Base-by-base conservation (phyloP, 2,888 invertebrate species). In the Caenorhabditis virilis region DNA sequence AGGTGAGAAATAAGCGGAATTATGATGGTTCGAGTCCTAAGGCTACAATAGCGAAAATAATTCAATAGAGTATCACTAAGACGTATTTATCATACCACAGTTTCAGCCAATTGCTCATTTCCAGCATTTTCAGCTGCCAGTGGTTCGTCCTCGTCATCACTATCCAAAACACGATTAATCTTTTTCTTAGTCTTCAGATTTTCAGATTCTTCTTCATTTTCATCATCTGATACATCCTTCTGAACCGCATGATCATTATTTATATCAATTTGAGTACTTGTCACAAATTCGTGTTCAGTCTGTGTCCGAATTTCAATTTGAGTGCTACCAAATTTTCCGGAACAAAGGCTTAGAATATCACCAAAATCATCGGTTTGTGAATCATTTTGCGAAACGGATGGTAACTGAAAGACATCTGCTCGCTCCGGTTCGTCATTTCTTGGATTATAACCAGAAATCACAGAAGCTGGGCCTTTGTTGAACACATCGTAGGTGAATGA, bases 401-500 rank as follows among this genome's bases (percentile, higher is more conserved):
- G 38, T 2, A 39, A 11, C n/a, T 20, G n/a, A 2, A 49, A 2
- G 35, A 35, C 11, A 5, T 36, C 27, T 11, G n/a, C 20, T 18
- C 30, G 3, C 16, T 45, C 45, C 5, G 16, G 26, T n/a, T n/a
- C n/a, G n/a, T n/a, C n/a, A n/a, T n/a, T n/a, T n/a, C n/a, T n/a
- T n/a, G n/a, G n/a, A n/a, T n/a, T n/a, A n/a, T n/a, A n/a, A 33
- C 56, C 61, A 22, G 42, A 47, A 25, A 27, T 54, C 1, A 58
- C 58, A 15, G 45, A 33, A 1, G 55, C 42, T 15, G 64, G 59
- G 13, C 59, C 59, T 5, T 42, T 43, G 27, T 58, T 58, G 42
- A 63, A 63, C 3, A 63, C 47, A 33, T 63, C 57, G 18, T 53
- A 63, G 18, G 59, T 59, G 45, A 64, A 64, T 0, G 58, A 59